Evolutionary conservation across 2,113 vertebrate genomes (phyloP).

Genomic region (Falcunculus frontatus): DNA sequence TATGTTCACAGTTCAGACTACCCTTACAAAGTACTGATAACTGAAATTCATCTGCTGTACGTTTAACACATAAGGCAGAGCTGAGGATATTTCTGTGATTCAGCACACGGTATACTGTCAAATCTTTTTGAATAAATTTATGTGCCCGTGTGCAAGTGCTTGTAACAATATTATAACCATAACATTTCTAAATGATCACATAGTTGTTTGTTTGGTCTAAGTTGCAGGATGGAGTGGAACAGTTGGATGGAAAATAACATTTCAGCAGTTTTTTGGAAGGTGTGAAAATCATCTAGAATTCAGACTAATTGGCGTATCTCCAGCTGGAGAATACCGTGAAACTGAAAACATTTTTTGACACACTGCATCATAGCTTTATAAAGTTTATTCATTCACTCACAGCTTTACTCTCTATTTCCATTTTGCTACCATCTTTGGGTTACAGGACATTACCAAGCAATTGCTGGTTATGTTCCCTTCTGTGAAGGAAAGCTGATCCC

Average conservation of each 20-base stretch:
- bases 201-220: neutral
- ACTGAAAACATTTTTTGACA: neutral
- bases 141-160: neutral
- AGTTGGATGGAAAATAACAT: neutral
- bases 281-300: neutral
- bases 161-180: neutral
- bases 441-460: neutral
- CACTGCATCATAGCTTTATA: neutral
- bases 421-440: neutral
- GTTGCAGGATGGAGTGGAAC: neutral
- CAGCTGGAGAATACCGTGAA: neutral
- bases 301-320: neutral
- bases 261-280: neutral
- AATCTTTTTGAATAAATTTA: neutral
- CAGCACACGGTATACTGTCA: neutral
- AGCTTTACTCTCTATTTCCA: neutral
- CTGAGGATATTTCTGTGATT: neutral
- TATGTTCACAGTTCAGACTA: neutral
- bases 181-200: neutral
- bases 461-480: neutral
- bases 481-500: neutral
- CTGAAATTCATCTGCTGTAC: neutral
- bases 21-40: neutral
- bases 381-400: neutral
- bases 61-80: neutral